phyloP scores from a whole-genome alignment of 2,888 invertebrate species.

The Orthosia gracilis region DNA sequence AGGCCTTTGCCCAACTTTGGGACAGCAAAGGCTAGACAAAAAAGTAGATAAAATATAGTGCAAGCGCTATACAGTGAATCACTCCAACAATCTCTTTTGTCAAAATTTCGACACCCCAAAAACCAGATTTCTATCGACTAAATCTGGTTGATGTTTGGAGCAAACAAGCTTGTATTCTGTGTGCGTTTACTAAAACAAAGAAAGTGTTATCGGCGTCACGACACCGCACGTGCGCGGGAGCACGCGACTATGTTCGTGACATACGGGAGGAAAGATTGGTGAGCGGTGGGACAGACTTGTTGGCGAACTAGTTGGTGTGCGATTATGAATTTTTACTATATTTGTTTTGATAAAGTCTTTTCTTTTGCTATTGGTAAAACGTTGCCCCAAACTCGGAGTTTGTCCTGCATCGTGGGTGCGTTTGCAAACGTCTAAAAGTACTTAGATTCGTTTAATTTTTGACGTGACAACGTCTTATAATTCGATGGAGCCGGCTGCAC shows the following conservation, averaged over 20 bases:
- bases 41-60: no score
- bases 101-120: constrained; percentile 21
- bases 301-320: constrained; percentile 5
- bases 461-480: no score
- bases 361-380: no score
- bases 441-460: no score
- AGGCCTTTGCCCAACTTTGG: no score
- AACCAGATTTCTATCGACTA: constrained; percentile 27
- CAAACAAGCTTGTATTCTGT: constrained; percentile 55
- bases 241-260: constrained; percentile 65
- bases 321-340: background rate
- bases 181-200: constrained; percentile 73
- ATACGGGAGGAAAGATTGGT: constrained; percentile 48
- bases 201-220: constrained; percentile 74
- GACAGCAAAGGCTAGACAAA: no score
- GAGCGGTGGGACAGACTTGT: constrained; percentile 13
- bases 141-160: constrained; percentile 40
- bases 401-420: no score
- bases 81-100: background rate
- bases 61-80: background rate
- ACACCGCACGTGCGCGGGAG: constrained; percentile 73
- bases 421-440: no score
- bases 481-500: no score
- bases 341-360: background rate
- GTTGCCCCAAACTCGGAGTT: no score